phyloP scores from a whole-genome alignment of 2,113 vertebrate genomes.

The Mustela nigripes region DNA sequence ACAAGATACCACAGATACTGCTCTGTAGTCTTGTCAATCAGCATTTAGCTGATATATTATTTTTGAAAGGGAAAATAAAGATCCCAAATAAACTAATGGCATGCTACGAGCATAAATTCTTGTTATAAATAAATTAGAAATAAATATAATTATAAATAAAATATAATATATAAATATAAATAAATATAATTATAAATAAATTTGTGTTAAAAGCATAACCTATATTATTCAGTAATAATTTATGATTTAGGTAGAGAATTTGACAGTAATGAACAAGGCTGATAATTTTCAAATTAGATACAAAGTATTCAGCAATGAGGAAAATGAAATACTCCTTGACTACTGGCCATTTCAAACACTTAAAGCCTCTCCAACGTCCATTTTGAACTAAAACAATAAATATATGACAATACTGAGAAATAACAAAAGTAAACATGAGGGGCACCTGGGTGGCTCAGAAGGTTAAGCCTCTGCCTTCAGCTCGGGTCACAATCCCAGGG shows the following conservation, averaged over 20 bases:
- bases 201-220: not conserved
- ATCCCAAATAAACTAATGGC: constrained; percentile 1
- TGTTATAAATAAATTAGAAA: no score
- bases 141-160: no score
- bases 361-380: not conserved
- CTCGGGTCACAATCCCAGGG: no score
- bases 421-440: constrained; percentile 6
- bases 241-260: not conserved
- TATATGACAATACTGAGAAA: constrained; percentile 42
- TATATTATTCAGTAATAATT: constrained; percentile 1
- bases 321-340: not conserved
- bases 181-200: not conserved
- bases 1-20: not conserved
- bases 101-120: not conserved
- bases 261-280: not conserved
- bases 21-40: not conserved
- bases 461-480: no score
- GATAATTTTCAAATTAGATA: constrained; percentile 21
- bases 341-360: not conserved
- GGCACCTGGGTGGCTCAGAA: no score
- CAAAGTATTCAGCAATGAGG: not conserved
- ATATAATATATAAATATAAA: no score
- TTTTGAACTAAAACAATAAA: constrained; percentile 38
- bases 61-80: not conserved
- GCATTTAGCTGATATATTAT: constrained; percentile 28